phyloP scores from a whole-genome alignment of 2,113 vertebrate genomes.

The Lonchura striata region DNA sequence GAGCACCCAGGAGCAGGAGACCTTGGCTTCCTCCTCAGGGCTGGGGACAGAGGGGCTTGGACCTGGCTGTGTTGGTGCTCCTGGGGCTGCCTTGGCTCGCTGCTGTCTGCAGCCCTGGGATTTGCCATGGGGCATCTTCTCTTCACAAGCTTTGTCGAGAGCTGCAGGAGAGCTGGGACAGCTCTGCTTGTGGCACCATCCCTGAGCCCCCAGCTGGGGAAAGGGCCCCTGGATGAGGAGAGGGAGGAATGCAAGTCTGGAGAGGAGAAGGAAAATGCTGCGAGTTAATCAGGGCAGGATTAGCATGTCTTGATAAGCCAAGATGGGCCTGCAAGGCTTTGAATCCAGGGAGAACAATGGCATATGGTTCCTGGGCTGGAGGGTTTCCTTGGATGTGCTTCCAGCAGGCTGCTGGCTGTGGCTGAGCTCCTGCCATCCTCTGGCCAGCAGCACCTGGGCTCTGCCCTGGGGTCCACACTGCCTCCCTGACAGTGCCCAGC shows the following conservation, averaged over 20 bases:
- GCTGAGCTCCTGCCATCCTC: accelerated
- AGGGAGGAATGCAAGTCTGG: background rate
- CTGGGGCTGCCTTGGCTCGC: background rate
- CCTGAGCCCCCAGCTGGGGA: background rate
- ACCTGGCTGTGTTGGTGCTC: background rate
- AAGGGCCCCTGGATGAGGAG: background rate
- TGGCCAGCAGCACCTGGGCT: background rate
- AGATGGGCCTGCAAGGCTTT: background rate
- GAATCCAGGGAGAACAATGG: background rate
- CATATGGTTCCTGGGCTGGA: background rate
- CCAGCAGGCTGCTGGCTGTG: background rate
- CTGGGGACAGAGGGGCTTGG: background rate
- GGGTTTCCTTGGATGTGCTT: background rate
- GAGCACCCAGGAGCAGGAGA: background rate
- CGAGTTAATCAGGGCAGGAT: background rate
- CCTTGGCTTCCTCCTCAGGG: background rate
- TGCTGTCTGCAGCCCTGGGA: background rate
- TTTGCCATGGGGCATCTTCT: background rate
- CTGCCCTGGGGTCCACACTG: background rate
- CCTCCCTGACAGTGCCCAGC: background rate
- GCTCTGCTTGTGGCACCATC: background rate
- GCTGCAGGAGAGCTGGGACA: background rate
- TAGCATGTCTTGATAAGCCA: slow-evolving; percentile 42
- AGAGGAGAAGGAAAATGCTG: background rate
- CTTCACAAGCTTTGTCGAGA: background rate